Percentiles rank a stretch among this genome's conserved stretches.
These are phyloP conservation scores for Gymnorhina tibicen DNA, from an alignment of 2,113 vertebrate species.

Conservation along the genomic window DNA sequence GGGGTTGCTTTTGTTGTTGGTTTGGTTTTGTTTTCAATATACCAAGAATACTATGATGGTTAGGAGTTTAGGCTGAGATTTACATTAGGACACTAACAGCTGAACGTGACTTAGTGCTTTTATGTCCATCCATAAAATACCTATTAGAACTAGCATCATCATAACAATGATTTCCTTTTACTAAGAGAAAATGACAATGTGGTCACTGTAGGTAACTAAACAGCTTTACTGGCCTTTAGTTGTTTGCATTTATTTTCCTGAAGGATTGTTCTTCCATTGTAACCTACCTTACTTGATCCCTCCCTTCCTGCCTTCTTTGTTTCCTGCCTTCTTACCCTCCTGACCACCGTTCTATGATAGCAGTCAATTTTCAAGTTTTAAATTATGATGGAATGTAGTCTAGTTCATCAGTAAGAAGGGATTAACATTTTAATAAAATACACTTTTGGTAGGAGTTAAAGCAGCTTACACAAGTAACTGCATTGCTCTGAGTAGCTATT, in stretches of 20 bases:
- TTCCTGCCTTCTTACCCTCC: background rate
- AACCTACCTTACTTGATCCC: background rate
- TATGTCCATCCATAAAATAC: background rate
- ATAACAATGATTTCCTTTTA: background rate
- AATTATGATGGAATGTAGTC: background rate
- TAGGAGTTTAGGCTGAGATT: background rate
- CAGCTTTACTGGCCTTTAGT: background rate
- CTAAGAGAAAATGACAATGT: background rate
- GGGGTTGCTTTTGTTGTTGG: background rate
- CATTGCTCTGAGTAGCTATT: background rate
- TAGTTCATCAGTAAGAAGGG: background rate
- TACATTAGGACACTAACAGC: background rate
- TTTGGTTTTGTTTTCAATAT: background rate
- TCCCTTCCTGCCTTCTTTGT: background rate
- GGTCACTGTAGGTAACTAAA: background rate
- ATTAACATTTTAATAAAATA: background rate
- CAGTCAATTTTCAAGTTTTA: background rate
- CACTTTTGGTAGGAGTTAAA: background rate
- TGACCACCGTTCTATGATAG: background rate
- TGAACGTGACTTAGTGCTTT: background rate
- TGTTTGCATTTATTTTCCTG: background rate
- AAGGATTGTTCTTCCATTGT: background rate
- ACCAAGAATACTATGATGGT: background rate
- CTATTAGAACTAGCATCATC: background rate
- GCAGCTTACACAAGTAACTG: background rate